Evolutionary conservation across 2,797 vertebrate genomes (phyloP), one percentile per base, ranked within the genome.

Genomic region (Danionella dracula): DNA sequence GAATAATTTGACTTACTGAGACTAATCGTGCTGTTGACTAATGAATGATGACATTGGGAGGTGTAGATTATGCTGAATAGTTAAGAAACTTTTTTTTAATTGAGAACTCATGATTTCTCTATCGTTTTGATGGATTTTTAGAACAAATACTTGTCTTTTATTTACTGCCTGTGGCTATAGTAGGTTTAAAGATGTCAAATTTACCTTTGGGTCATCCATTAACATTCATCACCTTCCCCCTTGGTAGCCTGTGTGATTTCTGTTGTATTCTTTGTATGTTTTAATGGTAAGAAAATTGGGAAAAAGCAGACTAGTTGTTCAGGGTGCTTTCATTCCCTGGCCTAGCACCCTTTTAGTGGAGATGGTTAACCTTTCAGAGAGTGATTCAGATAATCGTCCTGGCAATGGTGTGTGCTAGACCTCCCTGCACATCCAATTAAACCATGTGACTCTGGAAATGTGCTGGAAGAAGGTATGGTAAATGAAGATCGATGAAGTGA

Each of bases 381-480:
- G 62, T 74, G 61, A 66, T 62, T 61, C 59, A 42, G 63, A 56
- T 71, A 61, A 68, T 63, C 46, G 42, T 68, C 66, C 67, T 49
- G 49, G 7, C 66, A 27, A 6, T 51, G 38, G 15, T 15, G 62
- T 50, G 62, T 50, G 32, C 83, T 82, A 71, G 82, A 80, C 80
- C 81, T 84, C 82, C 86, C 83, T 74, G 73, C 80, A 80, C 78
- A 83, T 74, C 86, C 86, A 87, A 88, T 89, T 89, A 87, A 81
- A 82, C 70, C 55, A 65, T 85, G 83, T 84, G 80, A 85, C 76
- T 77, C 72, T 76, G 7, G 66, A 77, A 72, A 77, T 78, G 70
- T 76, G 59, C 75, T 8, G 76, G 65, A 78, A 68, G 44, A 56
- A 13, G 51, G 37, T 31, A 21, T 51, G 31, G 66, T 62, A 40